phyloP scores from a whole-genome alignment of 2,888 invertebrate genomes.

The Aphrophora alni region DNA sequence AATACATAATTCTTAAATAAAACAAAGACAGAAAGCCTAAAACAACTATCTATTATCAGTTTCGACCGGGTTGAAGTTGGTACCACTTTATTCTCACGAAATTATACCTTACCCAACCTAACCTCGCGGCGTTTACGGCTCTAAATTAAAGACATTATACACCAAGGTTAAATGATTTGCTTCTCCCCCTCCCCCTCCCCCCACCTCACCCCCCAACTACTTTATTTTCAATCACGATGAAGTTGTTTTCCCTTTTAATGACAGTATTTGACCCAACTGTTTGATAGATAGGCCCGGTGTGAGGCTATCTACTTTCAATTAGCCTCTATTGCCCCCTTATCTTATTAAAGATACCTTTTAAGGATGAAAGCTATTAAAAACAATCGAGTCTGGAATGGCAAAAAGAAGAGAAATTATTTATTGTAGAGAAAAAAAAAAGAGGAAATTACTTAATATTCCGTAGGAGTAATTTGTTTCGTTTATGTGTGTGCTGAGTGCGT shows the following conservation, averaged over 20 bases:
- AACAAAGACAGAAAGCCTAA: background rate
- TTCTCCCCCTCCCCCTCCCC: background rate
- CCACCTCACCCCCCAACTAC: background rate
- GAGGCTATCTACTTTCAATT: background rate
- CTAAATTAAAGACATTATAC: background rate
- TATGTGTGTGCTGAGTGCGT: too few relatives aligned
- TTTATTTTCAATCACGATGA: slow-evolving; percentile 4
- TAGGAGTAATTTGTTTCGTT: too few relatives aligned
- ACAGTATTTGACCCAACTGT: background rate
- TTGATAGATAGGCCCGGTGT: background rate
- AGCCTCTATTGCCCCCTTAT: background rate
- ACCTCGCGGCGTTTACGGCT: background rate
- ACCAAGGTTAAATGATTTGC: slow-evolving; percentile 6
- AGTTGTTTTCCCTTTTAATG: slow-evolving; percentile 6
- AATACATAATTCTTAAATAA: too few relatives aligned
- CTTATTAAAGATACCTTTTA: background rate
- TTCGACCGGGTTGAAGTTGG: background rate
- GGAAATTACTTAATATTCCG: too few relatives aligned
- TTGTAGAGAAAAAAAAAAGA: too few relatives aligned
- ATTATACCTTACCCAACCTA: background rate
- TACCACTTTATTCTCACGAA: background rate
- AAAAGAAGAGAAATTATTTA: too few relatives aligned
- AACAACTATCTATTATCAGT: background rate
- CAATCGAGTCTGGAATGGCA: too few relatives aligned
- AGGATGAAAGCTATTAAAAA: background rate